Evolutionary conservation across 2,797 vertebrate species (phyloP).

Genomic region (Lindbergichthys nudifrons): DNA sequence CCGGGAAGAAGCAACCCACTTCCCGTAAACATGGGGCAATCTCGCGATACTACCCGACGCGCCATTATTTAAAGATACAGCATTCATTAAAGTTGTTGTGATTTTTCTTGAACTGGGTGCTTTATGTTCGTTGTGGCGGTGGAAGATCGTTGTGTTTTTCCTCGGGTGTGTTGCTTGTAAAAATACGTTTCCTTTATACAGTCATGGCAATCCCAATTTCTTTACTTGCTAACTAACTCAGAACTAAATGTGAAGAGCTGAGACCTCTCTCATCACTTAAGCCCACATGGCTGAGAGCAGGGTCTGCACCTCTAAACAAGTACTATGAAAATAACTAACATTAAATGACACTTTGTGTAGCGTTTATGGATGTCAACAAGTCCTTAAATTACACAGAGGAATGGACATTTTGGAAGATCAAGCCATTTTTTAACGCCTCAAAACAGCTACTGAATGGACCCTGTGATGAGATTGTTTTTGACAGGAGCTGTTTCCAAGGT

Average conservation of each 20-base stretch:
- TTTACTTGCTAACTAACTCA: background rate
- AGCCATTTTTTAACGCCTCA: too few relatives aligned
- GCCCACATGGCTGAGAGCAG: background rate
- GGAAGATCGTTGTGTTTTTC: background rate
- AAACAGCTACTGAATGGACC: too few relatives aligned
- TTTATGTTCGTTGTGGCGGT: background rate
- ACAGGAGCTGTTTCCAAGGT: background rate
- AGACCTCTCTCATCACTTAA: background rate
- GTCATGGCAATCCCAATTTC: background rate
- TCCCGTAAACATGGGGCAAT: constrained; percentile 1
- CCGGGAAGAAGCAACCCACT: constrained; percentile 2
- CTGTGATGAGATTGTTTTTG: too few relatives aligned
- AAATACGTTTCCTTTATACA: background rate
- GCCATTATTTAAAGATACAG: constrained; percentile 2
- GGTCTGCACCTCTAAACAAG: background rate
- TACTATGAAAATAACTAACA: background rate
- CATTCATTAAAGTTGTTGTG: background rate
- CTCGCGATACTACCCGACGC: constrained; percentile 63
- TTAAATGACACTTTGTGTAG: too few relatives aligned
- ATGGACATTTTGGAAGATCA: too few relatives aligned
- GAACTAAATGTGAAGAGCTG: background rate
- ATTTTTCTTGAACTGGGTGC: background rate
- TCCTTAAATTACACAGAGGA: too few relatives aligned
- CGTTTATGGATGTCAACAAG: too few relatives aligned
- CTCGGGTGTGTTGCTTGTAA: background rate